phyloP scores from a whole-genome alignment of 1,140 invertebrate species.

The Calephelis virginiensis region DNA sequence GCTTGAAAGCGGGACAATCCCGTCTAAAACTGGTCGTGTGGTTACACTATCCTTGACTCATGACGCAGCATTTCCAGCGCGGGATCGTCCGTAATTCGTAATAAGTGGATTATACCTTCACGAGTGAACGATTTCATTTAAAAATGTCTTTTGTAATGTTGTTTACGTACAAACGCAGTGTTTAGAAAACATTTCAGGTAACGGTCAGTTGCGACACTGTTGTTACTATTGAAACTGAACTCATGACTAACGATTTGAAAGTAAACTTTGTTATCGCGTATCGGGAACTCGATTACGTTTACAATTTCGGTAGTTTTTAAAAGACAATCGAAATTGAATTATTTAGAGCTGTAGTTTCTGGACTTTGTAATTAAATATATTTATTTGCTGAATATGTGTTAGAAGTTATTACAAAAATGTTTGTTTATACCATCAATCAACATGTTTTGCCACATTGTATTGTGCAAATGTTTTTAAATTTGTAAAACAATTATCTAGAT shows the following conservation, averaged over 20 bases:
- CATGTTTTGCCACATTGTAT: no score
- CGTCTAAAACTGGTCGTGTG: background rate
- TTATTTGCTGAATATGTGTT: no score
- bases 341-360: no score
- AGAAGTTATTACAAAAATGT: no score
- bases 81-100: constrained; percentile 59
- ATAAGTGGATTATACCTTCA: constrained; percentile 69
- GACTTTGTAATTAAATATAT: no score
- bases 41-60: constrained; percentile 36
- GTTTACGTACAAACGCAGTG: constrained; percentile 19
- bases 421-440: no score
- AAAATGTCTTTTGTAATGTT: constrained; percentile 47
- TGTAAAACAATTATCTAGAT: no score
- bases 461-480: no score
- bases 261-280: constrained; percentile 4
- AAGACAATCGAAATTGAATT: no score
- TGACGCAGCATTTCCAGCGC: constrained; percentile 53
- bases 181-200: constrained; percentile 16
- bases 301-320: background rate
- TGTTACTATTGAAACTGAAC: constrained; percentile 9
- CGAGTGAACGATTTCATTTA: constrained; percentile 57
- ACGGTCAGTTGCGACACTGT: constrained; percentile 2
- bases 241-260: constrained; percentile 6
- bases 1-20: no score
- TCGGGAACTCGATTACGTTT: background rate